Conservation (phyloP, 2,797 vertebrate genomes). For the Alca torda region DNA sequence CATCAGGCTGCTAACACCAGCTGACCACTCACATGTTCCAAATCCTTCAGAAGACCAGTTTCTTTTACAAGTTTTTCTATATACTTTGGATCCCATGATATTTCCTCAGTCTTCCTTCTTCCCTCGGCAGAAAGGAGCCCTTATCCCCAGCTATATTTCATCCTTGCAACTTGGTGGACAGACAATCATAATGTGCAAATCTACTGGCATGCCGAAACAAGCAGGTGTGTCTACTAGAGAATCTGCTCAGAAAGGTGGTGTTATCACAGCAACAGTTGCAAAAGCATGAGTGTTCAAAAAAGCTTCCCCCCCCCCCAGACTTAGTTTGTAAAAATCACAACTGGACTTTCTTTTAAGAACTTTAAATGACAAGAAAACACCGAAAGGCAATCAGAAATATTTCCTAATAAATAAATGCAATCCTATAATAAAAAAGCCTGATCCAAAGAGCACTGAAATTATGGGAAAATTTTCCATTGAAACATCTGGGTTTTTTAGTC, state of each 20-base stretch:
- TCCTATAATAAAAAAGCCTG: neutral
- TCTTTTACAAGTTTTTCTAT: neutral
- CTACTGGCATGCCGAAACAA: neutral
- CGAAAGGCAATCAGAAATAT: neutral
- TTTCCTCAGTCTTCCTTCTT: neutral
- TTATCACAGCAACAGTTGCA: neutral
- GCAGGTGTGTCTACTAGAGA: neutral
- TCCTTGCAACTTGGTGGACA: neutral
- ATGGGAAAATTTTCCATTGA: neutral
- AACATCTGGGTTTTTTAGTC: neutral
- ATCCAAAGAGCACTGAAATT: neutral
- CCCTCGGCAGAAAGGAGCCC: neutral
- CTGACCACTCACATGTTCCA: neutral
- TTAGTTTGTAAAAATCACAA: neutral
- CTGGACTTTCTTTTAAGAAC: neutral
- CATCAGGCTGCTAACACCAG: neutral
- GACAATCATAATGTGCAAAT: neutral
- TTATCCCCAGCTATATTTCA: neutral
- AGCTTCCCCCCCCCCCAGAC: rapidly evolving
- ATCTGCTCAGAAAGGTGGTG: neutral
- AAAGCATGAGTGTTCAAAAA: neutral
- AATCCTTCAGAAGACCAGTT: neutral
- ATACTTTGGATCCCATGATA: neutral
- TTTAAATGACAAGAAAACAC: neutral
- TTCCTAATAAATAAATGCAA: neutral